Base-by-base conservation (phyloP, 2,113 vertebrate genomes). In the Leptocoma aspasia region DNA sequence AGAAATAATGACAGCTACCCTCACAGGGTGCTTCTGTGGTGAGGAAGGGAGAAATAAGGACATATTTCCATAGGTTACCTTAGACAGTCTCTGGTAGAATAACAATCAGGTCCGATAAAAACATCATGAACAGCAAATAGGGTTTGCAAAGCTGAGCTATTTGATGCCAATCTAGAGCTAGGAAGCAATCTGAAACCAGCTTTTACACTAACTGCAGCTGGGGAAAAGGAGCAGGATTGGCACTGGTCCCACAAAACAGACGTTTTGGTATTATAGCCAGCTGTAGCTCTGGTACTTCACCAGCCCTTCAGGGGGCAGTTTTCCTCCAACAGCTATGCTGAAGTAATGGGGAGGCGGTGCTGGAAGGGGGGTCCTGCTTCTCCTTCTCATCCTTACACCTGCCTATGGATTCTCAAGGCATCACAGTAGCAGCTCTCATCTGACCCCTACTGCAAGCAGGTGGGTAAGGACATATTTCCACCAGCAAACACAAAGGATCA, bases 401-500 rank as follows among this genome's bases (percentile, higher is more conserved):
- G 56, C n/a, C 39, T 42, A 4, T 1, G 16, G 47, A 60, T n/a
- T 52, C 60, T 60, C 24, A 30, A 70, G 60, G 35, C 33, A 42
- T 17, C 52, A 49, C 79, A 75, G 44, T 1, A 81, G 77, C 21
- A 89, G 92, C 90, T 96, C 90, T 80, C 79, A 94, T 61, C 91
- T 91, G 90, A 92, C 84, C 70, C 81, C 77, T 86, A 18, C 94
- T 79, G 88, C 84, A 89, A 82, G 87, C 41, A 68, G 31, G 35
- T 44, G 69, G 65, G 18, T 35, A 84, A 75, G 57, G 49, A 30
- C 15, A 10, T 44, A 56, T 64, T 91, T 79, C 87, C 49, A 75
- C 7, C 44, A 68, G 56, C 26, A 61, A 65, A 72, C 66, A n/a
- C 28, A 41, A 82, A 27, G 13, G 19, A 54, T 50, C 37, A 35